Conservation (phyloP, 2,797 vertebrate genomes). For the Danio kyathit region DNA sequence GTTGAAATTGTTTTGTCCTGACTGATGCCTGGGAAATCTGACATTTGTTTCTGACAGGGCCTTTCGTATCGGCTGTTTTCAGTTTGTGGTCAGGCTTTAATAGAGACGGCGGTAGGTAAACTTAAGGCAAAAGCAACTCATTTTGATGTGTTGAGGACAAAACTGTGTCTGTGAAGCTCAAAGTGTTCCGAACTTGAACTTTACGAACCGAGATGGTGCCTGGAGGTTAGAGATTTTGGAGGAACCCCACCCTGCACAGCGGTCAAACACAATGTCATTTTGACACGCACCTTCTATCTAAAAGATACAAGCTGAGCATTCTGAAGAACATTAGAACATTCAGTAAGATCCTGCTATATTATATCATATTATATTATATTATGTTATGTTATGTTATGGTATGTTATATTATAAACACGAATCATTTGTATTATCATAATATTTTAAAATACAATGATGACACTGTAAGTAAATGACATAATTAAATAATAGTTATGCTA, state of each 20-base stretch:
- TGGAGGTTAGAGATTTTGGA: conserved; percentile 3
- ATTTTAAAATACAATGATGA: no score
- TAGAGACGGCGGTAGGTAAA: conserved; percentile 24
- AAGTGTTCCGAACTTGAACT: not conserved
- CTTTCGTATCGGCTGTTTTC: conserved; percentile 15
- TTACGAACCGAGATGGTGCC: not conserved
- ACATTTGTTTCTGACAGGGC: conserved; percentile 30
- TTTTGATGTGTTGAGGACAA: not conserved
- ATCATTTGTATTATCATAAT: no score
- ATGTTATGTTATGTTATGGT: no score
- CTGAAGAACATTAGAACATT: no score
- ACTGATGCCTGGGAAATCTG: conserved; percentile 54
- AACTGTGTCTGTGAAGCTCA: no score
- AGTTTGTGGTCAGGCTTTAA: conserved; percentile 6
- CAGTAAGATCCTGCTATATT: no score
- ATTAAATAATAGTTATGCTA: no score
- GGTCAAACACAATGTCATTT: not conserved
- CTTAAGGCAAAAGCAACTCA: not conserved
- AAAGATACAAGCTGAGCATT: not conserved
- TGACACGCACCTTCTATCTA: not conserved
- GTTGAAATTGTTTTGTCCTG: conserved; percentile 58
- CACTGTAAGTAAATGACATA: no score
- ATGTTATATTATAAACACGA: no score
- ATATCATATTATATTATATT: no score
- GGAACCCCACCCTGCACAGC: conserved; percentile 16